Evolutionary conservation across 2,113 vertebrate species (phyloP), one percentile per base, ranked within the genome.

Genomic region (Elaphurus davidianus): DNA sequence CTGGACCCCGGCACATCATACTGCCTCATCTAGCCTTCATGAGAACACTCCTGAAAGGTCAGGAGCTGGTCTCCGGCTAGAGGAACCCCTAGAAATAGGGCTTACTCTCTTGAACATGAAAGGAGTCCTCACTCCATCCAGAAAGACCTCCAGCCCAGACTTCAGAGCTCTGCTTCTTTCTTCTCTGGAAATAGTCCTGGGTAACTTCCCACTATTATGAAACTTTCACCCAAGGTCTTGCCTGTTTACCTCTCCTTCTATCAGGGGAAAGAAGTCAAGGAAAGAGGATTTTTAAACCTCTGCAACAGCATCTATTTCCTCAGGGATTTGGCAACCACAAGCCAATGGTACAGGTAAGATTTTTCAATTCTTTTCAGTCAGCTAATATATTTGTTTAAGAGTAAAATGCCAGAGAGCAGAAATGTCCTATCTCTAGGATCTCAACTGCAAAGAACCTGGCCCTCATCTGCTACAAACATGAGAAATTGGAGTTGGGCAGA

Each of bases 1-100:
- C 45, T 47, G 45, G 45, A 47, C 45, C 45, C 45, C 10, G 10
- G 45, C 45, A 47, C 45, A 47, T 47, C 16, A 9, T 3, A 1
- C 5, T 4, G 15, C 43, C 60, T 45, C 81, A 52, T 28, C 57
- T 16, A n/a, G 15, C 7, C 0, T 3, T 8, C 17, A 8, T 13
- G 16, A 87, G 74, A 71, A n/a, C 2, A 16, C 6, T n/a, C 50
- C 62, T 40, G 15, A n/a, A 79, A 96, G 74, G 67, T 59, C 57
- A 93, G 12, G 21, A 67, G 74, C 14, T 33, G 36, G 23, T 30
- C 6, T 45, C 47, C 57, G 43, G 40, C 36, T 43, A 91, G 62
- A 97, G 91, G 97, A 93, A 97, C 92, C 55, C 84, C 76, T 81
- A 79, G 76, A 96, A 93, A 87, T 82, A 78, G 91, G 36, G 27